Evolutionary conservation across 2,797 vertebrate species (phyloP).

Genomic region (Enteromius fasciolatus): DNA sequence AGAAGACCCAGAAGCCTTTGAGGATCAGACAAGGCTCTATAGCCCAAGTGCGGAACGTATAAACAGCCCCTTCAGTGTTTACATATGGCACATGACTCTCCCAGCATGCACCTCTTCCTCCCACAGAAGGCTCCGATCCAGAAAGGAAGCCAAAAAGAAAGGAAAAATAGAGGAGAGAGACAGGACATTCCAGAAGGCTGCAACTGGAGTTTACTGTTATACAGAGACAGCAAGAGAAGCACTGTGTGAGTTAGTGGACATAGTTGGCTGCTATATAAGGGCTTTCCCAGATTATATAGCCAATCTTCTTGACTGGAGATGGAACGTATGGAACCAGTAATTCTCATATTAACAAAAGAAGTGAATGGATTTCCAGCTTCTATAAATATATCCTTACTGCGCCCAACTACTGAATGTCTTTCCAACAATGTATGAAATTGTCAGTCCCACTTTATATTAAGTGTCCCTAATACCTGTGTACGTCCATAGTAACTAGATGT

Average conservation of each 20-base stretch:
- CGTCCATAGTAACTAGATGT: too few species aligned
- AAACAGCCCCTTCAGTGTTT: conserved; percentile 71
- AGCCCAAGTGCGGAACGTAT: conserved; percentile 73
- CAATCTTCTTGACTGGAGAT: conserved; percentile 17
- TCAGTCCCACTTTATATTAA: too few species aligned
- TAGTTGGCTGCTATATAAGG: conserved; percentile 12
- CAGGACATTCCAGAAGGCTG: conserved; percentile 52
- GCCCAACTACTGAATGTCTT: neutral
- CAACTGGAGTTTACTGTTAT: conserved; percentile 34
- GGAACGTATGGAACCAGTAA: conserved; percentile 24
- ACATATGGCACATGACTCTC: conserved; percentile 67
- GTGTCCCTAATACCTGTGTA: too few species aligned
- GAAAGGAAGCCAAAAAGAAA: conserved; percentile 35
- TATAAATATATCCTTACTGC: neutral
- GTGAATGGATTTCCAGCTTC: conserved; percentile 14
- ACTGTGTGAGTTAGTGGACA: conserved; percentile 14
- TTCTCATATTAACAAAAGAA: conserved; percentile 25
- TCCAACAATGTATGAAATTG: neutral
- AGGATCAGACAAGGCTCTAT: conserved; percentile 73
- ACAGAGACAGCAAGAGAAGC: conserved; percentile 30
- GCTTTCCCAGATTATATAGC: conserved; percentile 26
- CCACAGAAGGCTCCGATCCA: conserved; percentile 4
- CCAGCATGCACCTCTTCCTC: conserved; percentile 56
- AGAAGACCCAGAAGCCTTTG: conserved; percentile 67
- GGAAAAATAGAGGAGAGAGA: conserved; percentile 32